Evolutionary conservation across 2,113 vertebrate species (phyloP), one percentile per base, ranked within the genome.

Genomic region (Siniperca knerii): DNA sequence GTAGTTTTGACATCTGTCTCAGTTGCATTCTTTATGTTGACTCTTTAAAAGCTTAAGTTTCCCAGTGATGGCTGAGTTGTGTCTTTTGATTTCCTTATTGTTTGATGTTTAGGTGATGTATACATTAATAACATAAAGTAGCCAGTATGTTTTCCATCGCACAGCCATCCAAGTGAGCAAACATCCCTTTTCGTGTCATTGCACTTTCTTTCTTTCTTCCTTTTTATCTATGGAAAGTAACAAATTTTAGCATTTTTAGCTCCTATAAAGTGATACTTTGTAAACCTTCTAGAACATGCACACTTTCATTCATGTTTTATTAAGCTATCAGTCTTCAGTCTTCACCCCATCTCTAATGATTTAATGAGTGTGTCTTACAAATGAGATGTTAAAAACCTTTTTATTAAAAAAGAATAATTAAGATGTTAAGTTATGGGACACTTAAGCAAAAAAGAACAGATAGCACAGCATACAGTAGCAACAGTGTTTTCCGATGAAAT

Each of bases 381-480:
- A 67, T 15, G 48, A 21, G 58, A 68, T 29, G 71, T 83, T 70
- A 42, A 48, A 80, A 73, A 37, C 16, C 2, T 29, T 72, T 37
- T 61, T 66, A 25, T 13, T 46, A 37, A 35, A 72, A 48, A 37
- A 69, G 0, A 74, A 60, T 15, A 61, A 21, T 66, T 42, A 40
- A 58, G 64, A 15, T 46, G 70, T 75, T 54, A 40, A 16, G 25
- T 65, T 61, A 67, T 7, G 42, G 37, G 33, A 71, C 66, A 54
- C 10, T 60, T 50, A 70, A 50, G 71, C 33, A 75, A 15, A 69
- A 16, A 42, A 83, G 21, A 67, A 52, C 65, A 57, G 11, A 77
- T 52, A 81, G 82, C 72, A 84, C 83, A 91, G 82, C 66, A 35
- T 52, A 75, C 61, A 73, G 91, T 90, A 92, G 84, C 87, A 90